Evolutionary conservation across 2,888 invertebrate genomes (phyloP).

Genomic region (Drosophila ezoana): DNA sequence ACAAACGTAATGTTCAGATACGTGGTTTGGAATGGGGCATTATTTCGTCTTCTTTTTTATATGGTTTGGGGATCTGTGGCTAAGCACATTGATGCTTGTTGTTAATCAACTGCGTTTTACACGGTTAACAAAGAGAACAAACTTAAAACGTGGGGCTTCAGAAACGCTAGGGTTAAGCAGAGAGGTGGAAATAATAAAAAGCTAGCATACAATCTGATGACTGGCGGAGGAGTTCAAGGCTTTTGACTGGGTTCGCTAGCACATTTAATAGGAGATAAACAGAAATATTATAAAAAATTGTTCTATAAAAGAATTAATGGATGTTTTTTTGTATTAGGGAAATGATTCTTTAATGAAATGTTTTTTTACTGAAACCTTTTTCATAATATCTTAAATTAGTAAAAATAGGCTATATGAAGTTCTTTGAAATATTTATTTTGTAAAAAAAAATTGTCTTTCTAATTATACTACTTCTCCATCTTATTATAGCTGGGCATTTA

Average conservation of each 20-base stretch:
- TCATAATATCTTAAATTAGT: neutral
- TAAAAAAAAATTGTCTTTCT: too few species aligned
- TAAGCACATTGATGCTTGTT: slow-evolving; percentile 69
- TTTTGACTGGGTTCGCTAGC: slow-evolving; percentile 53
- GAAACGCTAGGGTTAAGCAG: slow-evolving; percentile 26
- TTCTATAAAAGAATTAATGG: neutral
- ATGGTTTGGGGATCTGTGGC: slow-evolving; percentile 52
- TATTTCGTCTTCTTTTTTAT: slow-evolving; percentile 13
- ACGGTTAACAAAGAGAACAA: slow-evolving; percentile 67
- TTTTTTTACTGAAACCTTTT: neutral
- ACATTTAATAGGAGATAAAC: slow-evolving; percentile 50
- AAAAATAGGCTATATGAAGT: too few species aligned
- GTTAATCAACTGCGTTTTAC: slow-evolving; percentile 74
- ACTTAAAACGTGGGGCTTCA: slow-evolving; percentile 14
- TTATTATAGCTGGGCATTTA: too few species aligned
- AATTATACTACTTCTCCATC: too few species aligned
- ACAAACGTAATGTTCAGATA: slow-evolving; percentile 33
- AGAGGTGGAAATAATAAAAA: slow-evolving; percentile 16
- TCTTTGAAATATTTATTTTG: too few species aligned
- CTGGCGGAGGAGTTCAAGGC: slow-evolving; percentile 4
- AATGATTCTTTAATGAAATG: neutral
- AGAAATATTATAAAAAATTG: slow-evolving; percentile 2
- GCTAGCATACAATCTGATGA: slow-evolving; percentile 54
- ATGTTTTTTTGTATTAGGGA: neutral
- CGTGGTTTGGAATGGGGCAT: slow-evolving; percentile 3